Evolutionary conservation across 1,140 invertebrate genomes (phyloP).

Genomic region (Chymomyza costata): DNA sequence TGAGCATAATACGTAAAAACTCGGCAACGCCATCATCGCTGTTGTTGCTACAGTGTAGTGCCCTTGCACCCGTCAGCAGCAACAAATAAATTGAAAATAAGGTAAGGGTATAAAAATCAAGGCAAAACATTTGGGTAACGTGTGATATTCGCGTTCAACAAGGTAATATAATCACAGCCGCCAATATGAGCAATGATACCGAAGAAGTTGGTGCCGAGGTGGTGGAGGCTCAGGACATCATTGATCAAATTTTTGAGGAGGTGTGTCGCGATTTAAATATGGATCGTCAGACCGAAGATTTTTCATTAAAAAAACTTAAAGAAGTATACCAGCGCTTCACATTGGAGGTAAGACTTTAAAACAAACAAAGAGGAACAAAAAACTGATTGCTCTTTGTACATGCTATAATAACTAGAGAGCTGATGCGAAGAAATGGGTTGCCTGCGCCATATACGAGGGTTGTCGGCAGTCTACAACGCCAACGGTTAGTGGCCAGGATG

Average conservation of each 20-base stretch:
- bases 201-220: not conserved
- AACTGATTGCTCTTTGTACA: no score
- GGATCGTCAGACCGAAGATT: slow-evolving; percentile 62
- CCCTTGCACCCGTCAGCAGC: not conserved
- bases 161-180: no score
- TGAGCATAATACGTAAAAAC: not conserved
- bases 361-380: no score
- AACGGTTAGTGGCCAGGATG: slow-evolving; percentile 83
- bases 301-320: slow-evolving; percentile 46
- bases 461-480: slow-evolving; percentile 88
- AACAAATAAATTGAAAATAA: not conserved
- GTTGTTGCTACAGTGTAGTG: no score
- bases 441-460: slow-evolving; percentile 94
- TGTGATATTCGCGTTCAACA: no score
- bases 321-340: slow-evolving; percentile 53
- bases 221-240: not conserved
- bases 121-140: no score
- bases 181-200: not conserved
- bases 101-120: not conserved
- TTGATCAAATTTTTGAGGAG: slow-evolving; percentile 26
- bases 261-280: slow-evolving; percentile 70
- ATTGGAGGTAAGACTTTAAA: slow-evolving; percentile 65
- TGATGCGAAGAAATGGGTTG: slow-evolving; percentile 94
- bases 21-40: no score
- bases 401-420: no score